Conservation (phyloP, 2,797 vertebrate species). For the Allobates femoralis region DNA sequence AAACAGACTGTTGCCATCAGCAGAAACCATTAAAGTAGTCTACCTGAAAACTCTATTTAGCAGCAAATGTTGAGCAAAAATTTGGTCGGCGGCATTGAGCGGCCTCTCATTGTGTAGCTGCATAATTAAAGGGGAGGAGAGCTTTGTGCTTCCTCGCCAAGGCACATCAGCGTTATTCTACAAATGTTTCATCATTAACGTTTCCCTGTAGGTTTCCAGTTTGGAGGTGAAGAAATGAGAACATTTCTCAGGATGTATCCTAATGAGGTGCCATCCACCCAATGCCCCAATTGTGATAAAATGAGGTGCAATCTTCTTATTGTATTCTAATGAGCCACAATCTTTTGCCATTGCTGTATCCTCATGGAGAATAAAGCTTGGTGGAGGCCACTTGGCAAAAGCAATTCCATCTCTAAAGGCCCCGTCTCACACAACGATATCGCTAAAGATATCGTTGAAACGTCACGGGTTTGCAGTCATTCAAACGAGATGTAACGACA, state of each 20-base stretch:
- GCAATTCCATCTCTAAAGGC: too few relatives aligned
- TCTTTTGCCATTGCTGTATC: too few relatives aligned
- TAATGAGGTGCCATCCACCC: neutral
- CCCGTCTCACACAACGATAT: too few relatives aligned
- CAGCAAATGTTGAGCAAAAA: constrained; percentile 17
- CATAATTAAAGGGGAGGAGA: neutral
- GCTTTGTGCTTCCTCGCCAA: neutral
- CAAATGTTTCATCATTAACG: constrained; percentile 15
- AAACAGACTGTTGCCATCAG: constrained; percentile 15
- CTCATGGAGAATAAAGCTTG: too few relatives aligned
- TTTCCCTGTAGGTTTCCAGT: neutral
- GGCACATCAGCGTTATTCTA: neutral
- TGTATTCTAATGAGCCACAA: too few relatives aligned
- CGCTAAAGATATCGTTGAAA: too few relatives aligned
- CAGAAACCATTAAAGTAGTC: constrained; percentile 5
- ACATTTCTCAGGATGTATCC: neutral
- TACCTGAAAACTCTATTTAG: neutral
- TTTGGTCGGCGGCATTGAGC: neutral
- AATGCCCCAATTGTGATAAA: neutral
- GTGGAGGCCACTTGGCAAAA: too few relatives aligned
- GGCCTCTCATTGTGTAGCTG: neutral
- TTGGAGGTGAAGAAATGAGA: constrained; percentile 1
- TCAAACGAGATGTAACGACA: too few relatives aligned
- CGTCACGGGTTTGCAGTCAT: too few relatives aligned
- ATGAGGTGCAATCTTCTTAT: too few relatives aligned